Percentiles rank a stretch among this genome's conserved stretches.
Conservation (phyloP, 1,140 invertebrate species). For the Adoxophyes honmai region DNA sequence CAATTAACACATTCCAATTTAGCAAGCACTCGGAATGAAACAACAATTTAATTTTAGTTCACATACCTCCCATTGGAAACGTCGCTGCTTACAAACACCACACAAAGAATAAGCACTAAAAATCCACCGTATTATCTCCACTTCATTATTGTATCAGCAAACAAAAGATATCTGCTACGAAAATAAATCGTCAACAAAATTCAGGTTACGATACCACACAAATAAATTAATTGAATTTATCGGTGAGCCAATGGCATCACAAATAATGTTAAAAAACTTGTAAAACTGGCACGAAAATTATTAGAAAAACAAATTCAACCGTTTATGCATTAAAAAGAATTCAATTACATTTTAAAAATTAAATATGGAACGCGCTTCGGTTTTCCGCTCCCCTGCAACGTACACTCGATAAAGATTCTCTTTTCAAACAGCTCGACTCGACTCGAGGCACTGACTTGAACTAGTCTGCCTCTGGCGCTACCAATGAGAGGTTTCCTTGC, state of each 20-base stretch:
- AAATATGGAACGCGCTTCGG: slow-evolving; percentile 12
- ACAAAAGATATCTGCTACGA: neutral
- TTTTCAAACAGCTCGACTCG: slow-evolving; percentile 11
- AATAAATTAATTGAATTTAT: too few species aligned
- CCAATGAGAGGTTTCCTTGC: slow-evolving; percentile 9
- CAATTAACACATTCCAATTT: neutral
- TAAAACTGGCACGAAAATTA: too few species aligned
- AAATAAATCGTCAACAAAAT: too few species aligned
- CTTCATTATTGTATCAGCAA: neutral
- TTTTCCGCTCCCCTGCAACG: slow-evolving; percentile 8
- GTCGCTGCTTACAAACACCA: neutral
- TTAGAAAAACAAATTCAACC: neutral
- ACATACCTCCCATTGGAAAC: slow-evolving; percentile 5
- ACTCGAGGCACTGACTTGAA: neutral
- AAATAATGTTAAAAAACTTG: too few species aligned
- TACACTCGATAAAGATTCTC: slow-evolving; percentile 12
- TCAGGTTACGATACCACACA: too few species aligned
- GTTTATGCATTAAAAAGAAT: slow-evolving; percentile 1
- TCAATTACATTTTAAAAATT: slow-evolving; percentile 13
- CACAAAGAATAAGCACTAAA: slow-evolving; percentile 1
- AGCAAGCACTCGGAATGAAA: neutral
- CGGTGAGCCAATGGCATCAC: too few species aligned
- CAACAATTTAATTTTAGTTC: slow-evolving; percentile 6
- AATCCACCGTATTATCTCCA: neutral
- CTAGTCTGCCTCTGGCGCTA: neutral